Conservation (phyloP, 1,140 invertebrate genomes). For the Drosophila pseudoananassae region DNA sequence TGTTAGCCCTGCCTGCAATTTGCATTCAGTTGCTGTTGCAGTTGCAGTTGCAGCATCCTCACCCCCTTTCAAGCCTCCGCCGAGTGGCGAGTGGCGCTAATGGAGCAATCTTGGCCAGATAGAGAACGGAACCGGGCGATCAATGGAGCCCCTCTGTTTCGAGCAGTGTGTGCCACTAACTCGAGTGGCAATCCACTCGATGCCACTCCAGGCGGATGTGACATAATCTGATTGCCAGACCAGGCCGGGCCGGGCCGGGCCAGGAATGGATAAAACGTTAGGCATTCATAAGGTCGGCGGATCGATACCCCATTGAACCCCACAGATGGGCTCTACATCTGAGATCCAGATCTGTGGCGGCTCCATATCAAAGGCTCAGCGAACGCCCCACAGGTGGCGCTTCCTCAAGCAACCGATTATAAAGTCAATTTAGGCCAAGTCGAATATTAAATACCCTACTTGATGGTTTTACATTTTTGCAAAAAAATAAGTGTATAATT, state of each 20-base stretch:
- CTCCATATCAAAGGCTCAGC: conserved; percentile 67
- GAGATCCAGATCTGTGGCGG: conserved; percentile 67
- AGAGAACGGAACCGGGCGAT: conserved; percentile 45
- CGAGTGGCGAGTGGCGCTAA: conserved; percentile 57
- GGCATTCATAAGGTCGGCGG: conserved; percentile 59
- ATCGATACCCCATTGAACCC: conserved; percentile 13
- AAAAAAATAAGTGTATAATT: background rate
- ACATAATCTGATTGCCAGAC: conserved; percentile 65
- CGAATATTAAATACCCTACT: conserved; percentile 40
- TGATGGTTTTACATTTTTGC: too few relatives aligned
- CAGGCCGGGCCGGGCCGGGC: conserved; percentile 13
- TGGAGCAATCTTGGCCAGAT: conserved; percentile 58
- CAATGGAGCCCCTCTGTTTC: conserved; percentile 66
- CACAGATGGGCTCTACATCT: conserved; percentile 46
- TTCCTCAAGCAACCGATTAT: conserved; percentile 40
- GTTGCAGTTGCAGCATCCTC: conserved; percentile 9
- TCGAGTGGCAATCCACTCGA: conserved; percentile 30
- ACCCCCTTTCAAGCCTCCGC: background rate
- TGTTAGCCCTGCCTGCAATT: conserved; percentile 71
- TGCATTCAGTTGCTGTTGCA: conserved; percentile 60
- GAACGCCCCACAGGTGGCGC: conserved; percentile 72
- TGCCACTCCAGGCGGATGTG: conserved; percentile 62
- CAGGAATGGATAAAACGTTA: conserved; percentile 65
- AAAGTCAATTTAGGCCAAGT: conserved; percentile 15
- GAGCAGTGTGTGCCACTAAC: conserved; percentile 6